These are phyloP conservation scores for Diplosoma virens DNA, from an alignment of 23 tunicate genomes.

Conservation along the genomic window DNA sequence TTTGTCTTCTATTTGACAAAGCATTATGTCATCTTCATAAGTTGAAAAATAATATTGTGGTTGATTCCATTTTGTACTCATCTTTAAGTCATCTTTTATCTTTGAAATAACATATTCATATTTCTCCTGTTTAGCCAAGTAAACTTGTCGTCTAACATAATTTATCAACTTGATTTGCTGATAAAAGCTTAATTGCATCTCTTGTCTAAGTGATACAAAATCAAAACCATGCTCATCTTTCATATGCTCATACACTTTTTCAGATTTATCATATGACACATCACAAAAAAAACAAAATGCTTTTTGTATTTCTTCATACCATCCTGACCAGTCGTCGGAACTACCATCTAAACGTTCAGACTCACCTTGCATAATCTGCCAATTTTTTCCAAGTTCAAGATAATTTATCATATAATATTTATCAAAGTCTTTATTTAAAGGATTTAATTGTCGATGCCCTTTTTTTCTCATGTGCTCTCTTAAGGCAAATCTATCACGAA, in stretches of 20 bases:
- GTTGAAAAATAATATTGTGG: constrained; percentile 98
- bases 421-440: constrained; percentile 76
- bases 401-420: constrained; percentile 90
- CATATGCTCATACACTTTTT: constrained; percentile 70
- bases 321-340: constrained; percentile 83
- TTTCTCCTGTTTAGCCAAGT: constrained; percentile 1
- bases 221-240: constrained; percentile 69
- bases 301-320: constrained; percentile 69
- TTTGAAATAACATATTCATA: constrained; percentile 6
- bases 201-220: constrained; percentile 38
- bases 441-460: constrained; percentile 82
- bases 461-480: constrained; percentile 97
- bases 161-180: constrained; percentile 92
- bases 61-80: constrained; percentile 84
- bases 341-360: constrained; percentile 52
- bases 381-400: constrained; percentile 79
- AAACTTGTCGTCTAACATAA: constrained; percentile 64
- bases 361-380: constrained; percentile 77
- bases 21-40: constrained; percentile 79
- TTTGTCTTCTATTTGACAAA: constrained; percentile 77
- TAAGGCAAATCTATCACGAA: constrained; percentile 77
- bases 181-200: constrained; percentile 87
- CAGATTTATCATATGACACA: constrained; percentile 36
- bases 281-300: constrained; percentile 81
- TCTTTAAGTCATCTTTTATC: constrained; percentile 24